Percentiles rank a stretch among this genome's conserved stretches.
Conservation (phyloP, 2,888 invertebrate species). For the Achlya flavicornis region DNA sequence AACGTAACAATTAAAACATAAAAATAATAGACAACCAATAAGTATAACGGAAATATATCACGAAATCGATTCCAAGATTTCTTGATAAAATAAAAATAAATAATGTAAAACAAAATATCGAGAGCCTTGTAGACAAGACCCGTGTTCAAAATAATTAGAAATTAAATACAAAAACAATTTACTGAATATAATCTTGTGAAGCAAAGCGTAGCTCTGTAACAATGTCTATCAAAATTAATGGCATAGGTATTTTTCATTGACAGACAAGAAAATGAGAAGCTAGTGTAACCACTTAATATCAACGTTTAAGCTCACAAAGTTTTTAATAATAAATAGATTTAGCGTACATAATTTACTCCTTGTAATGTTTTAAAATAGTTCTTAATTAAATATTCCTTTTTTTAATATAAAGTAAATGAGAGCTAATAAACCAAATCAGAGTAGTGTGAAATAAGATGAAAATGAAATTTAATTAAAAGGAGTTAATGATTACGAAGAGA, state of each 20-base stretch:
- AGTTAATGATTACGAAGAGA: conserved; percentile 52
- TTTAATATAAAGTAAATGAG: conserved; percentile 45
- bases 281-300: conserved; percentile 46
- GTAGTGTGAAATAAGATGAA: conserved; percentile 46
- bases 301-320: conserved; percentile 40
- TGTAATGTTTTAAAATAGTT: conserved; percentile 80
- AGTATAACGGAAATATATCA: conserved; percentile 53
- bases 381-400: conserved; percentile 56
- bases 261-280: conserved; percentile 38
- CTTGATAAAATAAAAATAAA: conserved; percentile 24
- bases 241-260: conserved; percentile 14
- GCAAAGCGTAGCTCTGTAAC: conserved; percentile 15
- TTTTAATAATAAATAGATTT: conserved; percentile 34
- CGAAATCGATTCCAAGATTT: conserved; percentile 80
- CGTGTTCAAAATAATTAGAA: background rate
- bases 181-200: conserved; percentile 9
- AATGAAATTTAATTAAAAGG: conserved; percentile 52
- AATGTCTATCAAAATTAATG: conserved; percentile 12
- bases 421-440: conserved; percentile 36
- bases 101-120: conserved; percentile 29
- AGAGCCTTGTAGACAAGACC: background rate
- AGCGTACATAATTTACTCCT: conserved; percentile 77
- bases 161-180: background rate
- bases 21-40: conserved; percentile 37
- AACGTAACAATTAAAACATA: conserved; percentile 1